These are phyloP conservation scores for Pedetes capensis DNA, from an alignment of 2,113 vertebrate genomes.

Conservation along the genomic window DNA sequence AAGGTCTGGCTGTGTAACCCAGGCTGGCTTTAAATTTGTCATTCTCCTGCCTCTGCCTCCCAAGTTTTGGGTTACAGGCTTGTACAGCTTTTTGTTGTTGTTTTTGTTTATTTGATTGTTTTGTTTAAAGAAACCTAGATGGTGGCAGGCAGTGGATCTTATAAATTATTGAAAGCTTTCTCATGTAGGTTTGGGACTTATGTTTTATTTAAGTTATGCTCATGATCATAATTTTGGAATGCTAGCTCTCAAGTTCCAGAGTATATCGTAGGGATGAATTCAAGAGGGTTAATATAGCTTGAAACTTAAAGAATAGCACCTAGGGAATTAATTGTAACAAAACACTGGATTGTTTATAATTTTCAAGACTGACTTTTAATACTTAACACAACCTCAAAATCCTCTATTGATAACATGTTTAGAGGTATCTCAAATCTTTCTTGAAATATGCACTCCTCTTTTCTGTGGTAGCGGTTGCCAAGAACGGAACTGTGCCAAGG, in stretches of 20 bases:
- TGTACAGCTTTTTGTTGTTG: no score
- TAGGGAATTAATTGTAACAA: background rate
- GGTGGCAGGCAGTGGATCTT: background rate
- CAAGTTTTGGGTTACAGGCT: no score
- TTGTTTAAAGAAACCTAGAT: constrained; percentile 1
- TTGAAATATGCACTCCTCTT: background rate
- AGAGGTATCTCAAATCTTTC: constrained; percentile 1
- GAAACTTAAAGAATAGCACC: background rate
- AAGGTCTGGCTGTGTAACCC: no score
- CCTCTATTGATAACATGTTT: background rate
- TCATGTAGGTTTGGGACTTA: background rate
- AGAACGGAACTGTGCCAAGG: background rate
- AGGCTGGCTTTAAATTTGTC: no score
- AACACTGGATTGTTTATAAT: background rate
- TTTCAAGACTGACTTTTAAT: constrained; percentile 1
- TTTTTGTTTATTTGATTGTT: no score
- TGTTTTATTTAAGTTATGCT: background rate
- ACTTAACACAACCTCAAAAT: background rate
- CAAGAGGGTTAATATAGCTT: background rate
- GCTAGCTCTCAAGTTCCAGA: background rate
- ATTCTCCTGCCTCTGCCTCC: no score
- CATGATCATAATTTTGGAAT: background rate
- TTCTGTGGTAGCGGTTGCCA: background rate
- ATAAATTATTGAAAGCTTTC: background rate
- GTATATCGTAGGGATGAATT: background rate